phyloP scores from a whole-genome alignment of 2,797 vertebrate genomes.

The Acipenser ruthenus region DNA sequence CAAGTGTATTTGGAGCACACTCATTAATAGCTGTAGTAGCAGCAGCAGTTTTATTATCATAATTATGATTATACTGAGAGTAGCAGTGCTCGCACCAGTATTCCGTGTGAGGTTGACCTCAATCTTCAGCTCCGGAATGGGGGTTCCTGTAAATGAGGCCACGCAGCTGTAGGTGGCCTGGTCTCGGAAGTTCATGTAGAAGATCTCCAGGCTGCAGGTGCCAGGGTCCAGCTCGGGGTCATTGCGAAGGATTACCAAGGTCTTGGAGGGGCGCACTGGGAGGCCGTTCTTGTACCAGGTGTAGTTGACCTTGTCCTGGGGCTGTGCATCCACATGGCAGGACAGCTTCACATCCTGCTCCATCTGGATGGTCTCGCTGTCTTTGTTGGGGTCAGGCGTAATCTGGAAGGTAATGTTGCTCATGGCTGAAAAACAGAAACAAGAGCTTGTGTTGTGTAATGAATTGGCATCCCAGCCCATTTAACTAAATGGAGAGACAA shows the following conservation, averaged over 20 bases:
- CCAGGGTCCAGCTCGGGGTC: conserved; percentile 87
- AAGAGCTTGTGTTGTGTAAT: no score
- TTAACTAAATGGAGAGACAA: no score
- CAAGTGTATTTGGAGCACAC: not conserved
- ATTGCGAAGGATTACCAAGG: conserved; percentile 79
- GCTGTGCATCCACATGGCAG: conserved; percentile 88
- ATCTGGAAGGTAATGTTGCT: conserved; percentile 91
- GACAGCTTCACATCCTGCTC: conserved; percentile 94
- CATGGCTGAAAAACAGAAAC: no score
- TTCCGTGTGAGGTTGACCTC: conserved; percentile 96
- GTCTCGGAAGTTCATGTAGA: conserved; percentile 92
- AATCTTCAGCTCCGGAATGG: conserved; percentile 76
- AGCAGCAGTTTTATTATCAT: no score
- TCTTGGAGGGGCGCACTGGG: conserved; percentile 72
- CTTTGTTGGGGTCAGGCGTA: conserved; percentile 94
- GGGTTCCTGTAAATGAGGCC: conserved; percentile 80
- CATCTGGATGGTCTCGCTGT: conserved; percentile 92
- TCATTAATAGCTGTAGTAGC: no score
- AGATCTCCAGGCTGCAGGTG: conserved; percentile 92
- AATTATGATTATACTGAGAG: no score
- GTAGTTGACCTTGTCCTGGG: conserved; percentile 94
- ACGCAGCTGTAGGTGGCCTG: conserved; percentile 88
- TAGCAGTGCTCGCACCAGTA: conserved; percentile 66
- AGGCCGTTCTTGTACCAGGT: conserved; percentile 91
- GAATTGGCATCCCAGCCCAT: no score